phyloP scores from a whole-genome alignment of 2,113 vertebrate genomes.

The Eudyptes chrysolophus region DNA sequence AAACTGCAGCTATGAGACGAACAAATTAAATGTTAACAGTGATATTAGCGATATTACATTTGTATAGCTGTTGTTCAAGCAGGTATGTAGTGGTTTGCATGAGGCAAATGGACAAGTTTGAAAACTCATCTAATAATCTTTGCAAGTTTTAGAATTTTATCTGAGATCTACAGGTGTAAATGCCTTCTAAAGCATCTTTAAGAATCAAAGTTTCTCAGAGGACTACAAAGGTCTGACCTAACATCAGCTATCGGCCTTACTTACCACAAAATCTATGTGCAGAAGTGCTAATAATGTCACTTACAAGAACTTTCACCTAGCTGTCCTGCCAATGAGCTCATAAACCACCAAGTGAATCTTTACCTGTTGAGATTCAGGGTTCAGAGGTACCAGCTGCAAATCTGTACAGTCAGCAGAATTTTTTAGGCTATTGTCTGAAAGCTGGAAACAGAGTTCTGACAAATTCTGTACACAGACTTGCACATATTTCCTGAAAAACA shows the following conservation, averaged over 20 bases:
- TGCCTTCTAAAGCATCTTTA: neutral
- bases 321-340: neutral
- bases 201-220: neutral
- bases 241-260: neutral
- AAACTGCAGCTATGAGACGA: neutral
- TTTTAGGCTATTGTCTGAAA: conserved; percentile 81
- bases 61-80: neutral
- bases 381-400: conserved; percentile 82
- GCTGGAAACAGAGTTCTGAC: conserved; percentile 86
- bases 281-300: neutral
- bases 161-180: neutral
- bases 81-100: neutral
- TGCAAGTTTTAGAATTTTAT: neutral
- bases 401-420: conserved; percentile 65
- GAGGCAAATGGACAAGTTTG: neutral
- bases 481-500: conserved; percentile 87
- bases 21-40: neutral
- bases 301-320: neutral
- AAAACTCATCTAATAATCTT: neutral
- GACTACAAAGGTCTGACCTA: neutral
- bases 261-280: neutral
- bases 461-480: conserved; percentile 93
- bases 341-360: neutral
- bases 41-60: neutral
- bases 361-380: conserved; percentile 84